Evolutionary conservation across 2,797 vertebrate species (phyloP), one percentile per base, ranked within the genome.

Genomic region (Platalea minor): DNA sequence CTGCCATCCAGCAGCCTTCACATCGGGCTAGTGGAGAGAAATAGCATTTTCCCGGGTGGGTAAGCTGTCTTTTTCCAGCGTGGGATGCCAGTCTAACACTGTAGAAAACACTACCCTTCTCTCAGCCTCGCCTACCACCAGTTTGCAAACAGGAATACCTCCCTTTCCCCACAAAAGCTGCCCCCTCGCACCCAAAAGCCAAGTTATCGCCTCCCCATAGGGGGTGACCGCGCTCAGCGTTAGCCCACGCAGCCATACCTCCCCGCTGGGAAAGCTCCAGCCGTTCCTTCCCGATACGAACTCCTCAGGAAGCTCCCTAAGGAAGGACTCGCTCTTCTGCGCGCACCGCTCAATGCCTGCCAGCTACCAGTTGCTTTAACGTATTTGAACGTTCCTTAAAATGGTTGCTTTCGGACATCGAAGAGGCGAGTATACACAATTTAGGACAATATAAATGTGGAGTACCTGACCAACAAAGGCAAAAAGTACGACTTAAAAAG

Each of bases 91-190:
- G 11, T 24, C 35, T 24, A 59, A 31, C 1, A 1, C 13, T 20
- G 29, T 6, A 88, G 45, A 46, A 78, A 69, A 46, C 3, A 3
- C 6, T 10, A 3, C 29, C 24, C 25, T 48, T 53, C 67, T 68
- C 63, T n/a, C 51, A 28, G 60, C 17, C 57, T 69, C 0, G 0
- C 20, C 25, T 63, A 23, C 16, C 15, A 19, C 20, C 15, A 59
- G 15, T 21, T 57, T 46, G 35, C 35, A 72, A 60, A 5, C 45
- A 61, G 7, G 6, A 73, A 68, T 6, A 50, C 7, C 28, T 85
- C 53, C 0, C 5, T 39, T 60, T 76, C 21, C 13, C 24, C 20
- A 3, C 12, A 4, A 0, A 13, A 56, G 59, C 14, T 31, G 17
- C 57, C 48, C 48, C n/a, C 37, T 72, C 50, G 5, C 24, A 26